These are phyloP conservation scores for Agrotis exclamationis DNA, from an alignment of 2,888 invertebrate genomes.

Conservation along the genomic window DNA sequence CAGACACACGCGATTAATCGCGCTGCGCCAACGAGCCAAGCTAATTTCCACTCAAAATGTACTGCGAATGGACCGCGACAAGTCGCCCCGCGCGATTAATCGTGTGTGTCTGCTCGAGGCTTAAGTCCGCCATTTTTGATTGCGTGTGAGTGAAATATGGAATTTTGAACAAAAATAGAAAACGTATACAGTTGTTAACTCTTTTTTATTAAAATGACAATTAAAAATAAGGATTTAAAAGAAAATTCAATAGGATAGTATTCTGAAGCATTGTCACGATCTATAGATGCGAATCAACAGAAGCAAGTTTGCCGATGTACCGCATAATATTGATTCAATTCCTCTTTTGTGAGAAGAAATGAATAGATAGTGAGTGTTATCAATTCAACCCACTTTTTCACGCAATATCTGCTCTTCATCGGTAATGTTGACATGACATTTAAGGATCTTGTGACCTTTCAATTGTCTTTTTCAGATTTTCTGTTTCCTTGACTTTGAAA, in stretches of 20 bases:
- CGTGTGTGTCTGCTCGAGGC: too few species aligned
- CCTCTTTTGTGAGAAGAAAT: slow-evolving; percentile 1
- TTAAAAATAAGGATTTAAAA: not conserved
- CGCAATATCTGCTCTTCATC: not conserved
- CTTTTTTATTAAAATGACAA: too few species aligned
- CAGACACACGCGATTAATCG: too few species aligned
- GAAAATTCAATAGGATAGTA: not conserved
- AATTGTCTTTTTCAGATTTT: not conserved
- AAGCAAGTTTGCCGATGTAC: not conserved
- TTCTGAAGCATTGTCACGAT: not conserved
- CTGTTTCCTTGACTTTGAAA: not conserved
- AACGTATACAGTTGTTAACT: too few species aligned
- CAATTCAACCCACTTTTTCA: not conserved
- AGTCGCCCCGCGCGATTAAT: too few species aligned
- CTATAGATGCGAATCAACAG: slow-evolving; percentile 5
- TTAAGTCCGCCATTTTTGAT: too few species aligned
- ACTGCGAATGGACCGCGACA: too few species aligned
- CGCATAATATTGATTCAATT: slow-evolving; percentile 5
- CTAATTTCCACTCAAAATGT: too few species aligned
- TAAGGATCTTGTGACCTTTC: not conserved
- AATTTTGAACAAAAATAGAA: not conserved
- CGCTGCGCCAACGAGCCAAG: too few species aligned
- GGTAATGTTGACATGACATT: slow-evolving; percentile 3
- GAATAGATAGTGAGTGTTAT: slow-evolving; percentile 9
- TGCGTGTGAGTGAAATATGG: too few species aligned